These are phyloP conservation scores for Salpingus planirostris DNA, from an alignment of 2,888 invertebrate genomes.

Conservation along the genomic window DNA sequence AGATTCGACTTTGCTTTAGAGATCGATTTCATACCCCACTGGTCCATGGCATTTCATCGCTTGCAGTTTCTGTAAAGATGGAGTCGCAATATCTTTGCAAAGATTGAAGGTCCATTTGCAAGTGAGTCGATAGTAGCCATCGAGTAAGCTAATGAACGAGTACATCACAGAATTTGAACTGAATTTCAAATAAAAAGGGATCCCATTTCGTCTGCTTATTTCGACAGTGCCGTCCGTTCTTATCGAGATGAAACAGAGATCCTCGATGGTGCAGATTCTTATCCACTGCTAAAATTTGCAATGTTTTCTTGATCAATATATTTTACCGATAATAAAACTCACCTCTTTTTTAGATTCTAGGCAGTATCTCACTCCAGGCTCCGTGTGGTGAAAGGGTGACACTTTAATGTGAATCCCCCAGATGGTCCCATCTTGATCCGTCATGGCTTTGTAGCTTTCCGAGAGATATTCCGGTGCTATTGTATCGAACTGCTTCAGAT, in stretches of 20 bases:
- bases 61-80: conserved; percentile 64
- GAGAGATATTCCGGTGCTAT: conserved; percentile 74
- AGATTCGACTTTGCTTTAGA: no score
- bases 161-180: conserved; percentile 55
- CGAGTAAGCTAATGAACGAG: conserved; percentile 72
- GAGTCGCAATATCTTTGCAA: conserved; percentile 73
- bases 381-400: conserved; percentile 53
- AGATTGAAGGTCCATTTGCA: conserved; percentile 88
- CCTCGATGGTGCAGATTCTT: conserved; percentile 70
- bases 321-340: conserved; percentile 15
- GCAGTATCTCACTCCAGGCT: conserved; percentile 60
- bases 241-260: conserved; percentile 73
- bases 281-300: conserved; percentile 52
- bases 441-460: conserved; percentile 62
- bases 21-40: no score
- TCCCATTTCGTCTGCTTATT: conserved; percentile 68
- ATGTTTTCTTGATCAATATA: conserved; percentile 1
- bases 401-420: conserved; percentile 56
- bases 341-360: conserved; percentile 55
- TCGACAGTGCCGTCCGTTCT: conserved; percentile 63
- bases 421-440: conserved; percentile 62
- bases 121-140: conserved; percentile 80
- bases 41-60: conserved; percentile 81
- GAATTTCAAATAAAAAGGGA: conserved; percentile 67
- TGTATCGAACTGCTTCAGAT: conserved; percentile 69